Evolutionary conservation across 2,797 vertebrate genomes (phyloP).

Genomic region (Sebastes oblongus): DNA sequence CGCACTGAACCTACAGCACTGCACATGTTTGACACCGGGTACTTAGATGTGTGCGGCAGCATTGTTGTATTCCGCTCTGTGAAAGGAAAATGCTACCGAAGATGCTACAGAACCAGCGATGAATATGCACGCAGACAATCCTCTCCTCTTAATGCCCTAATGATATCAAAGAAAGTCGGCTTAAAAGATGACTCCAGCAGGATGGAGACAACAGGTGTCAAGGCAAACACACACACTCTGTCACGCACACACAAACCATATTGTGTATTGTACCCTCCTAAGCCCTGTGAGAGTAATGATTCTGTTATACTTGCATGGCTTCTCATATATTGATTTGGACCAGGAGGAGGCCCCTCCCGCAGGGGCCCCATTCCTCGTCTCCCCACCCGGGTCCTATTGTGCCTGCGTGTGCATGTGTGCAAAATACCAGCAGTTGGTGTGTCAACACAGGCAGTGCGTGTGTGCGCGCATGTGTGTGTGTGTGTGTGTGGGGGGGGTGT

Average conservation of each 20-base stretch:
- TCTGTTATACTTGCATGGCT: conserved; percentile 83
- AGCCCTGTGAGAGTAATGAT: conserved; percentile 78
- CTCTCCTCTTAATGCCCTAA: conserved; percentile 29
- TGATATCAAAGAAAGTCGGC: conserved; percentile 41
- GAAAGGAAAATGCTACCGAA: background rate
- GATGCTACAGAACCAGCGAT: background rate
- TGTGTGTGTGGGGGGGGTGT: background rate
- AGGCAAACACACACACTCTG: background rate
- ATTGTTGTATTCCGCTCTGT: conserved; percentile 19
- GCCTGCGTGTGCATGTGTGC: conserved; percentile 70
- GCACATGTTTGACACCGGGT: conserved; percentile 34
- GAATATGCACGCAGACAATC: conserved; percentile 13
- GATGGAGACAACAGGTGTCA: conserved; percentile 78
- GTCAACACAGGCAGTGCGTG: conserved; percentile 48
- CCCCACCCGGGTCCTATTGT: conserved; percentile 60
- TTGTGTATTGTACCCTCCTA: conserved; percentile 55
- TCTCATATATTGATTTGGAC: conserved; percentile 83
- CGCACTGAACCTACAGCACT: conserved; percentile 24
- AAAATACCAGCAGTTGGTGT: conserved; percentile 80
- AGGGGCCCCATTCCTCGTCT: conserved; percentile 66
- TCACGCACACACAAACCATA: conserved; percentile 38
- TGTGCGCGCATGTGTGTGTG: background rate
- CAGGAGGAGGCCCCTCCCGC: conserved; percentile 69
- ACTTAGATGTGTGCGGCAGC: conserved; percentile 34
- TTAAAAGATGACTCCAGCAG: conserved; percentile 37